Evolutionary conservation across 2,113 vertebrate genomes (phyloP).

Genomic region (Pungitius pungitius): DNA sequence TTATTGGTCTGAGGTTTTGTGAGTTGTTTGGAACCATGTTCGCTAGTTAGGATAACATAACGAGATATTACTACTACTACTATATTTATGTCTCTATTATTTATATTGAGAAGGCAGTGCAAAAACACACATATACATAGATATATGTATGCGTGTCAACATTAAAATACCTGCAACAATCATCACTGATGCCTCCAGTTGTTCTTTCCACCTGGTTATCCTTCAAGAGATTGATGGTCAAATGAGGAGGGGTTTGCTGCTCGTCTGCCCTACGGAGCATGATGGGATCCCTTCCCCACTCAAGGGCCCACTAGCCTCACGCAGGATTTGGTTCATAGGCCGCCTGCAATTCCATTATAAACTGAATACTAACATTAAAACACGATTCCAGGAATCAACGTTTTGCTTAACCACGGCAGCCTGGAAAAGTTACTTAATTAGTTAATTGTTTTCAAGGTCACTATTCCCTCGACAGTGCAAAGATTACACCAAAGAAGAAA

Average conservation of each 20-base stretch:
- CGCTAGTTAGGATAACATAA: conserved; percentile 55
- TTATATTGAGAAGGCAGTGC: conserved; percentile 86
- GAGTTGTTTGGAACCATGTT: conserved; percentile 71
- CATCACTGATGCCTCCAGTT: conserved; percentile 84
- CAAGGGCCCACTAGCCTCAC: conserved; percentile 73
- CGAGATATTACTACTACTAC: conserved; percentile 54
- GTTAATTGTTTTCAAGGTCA: conserved; percentile 37
- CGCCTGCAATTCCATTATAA: conserved; percentile 49
- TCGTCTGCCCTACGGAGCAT: conserved; percentile 76
- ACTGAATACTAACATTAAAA: conserved; percentile 49
- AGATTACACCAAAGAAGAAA: conserved; percentile 48
- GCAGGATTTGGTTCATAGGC: conserved; percentile 48
- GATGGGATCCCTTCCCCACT: conserved; percentile 73
- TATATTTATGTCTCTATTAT: conserved; percentile 58
- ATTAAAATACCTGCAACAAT: conserved; percentile 86
- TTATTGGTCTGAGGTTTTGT: conserved; percentile 64
- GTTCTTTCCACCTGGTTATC: conserved; percentile 85
- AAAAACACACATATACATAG: conserved; percentile 87
- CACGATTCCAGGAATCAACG: conserved; percentile 46
- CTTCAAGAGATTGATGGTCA: conserved; percentile 81
- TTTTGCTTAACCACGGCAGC: conserved; percentile 35
- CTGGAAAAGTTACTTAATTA: conserved; percentile 9
- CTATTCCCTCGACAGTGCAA: conserved; percentile 55
- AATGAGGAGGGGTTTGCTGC: conserved; percentile 78
- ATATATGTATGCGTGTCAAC: conserved; percentile 86